Percentiles rank a stretch among this genome's conserved stretches.
Conservation (phyloP, 2,888 invertebrate genomes). For the Mythimna ferrago region DNA sequence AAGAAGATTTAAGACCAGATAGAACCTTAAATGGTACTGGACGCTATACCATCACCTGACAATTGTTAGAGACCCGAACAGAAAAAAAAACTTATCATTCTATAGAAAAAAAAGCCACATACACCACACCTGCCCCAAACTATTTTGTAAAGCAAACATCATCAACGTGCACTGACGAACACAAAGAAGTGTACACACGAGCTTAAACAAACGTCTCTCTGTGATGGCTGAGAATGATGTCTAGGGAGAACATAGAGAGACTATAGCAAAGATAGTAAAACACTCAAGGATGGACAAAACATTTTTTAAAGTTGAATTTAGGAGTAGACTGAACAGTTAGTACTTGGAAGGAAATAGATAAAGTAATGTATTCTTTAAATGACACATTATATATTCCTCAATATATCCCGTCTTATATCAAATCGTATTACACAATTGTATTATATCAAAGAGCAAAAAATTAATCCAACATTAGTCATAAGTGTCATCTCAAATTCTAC, state of each 20-base stretch:
- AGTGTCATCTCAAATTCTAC: slow-evolving; percentile 14
- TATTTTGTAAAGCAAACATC: slow-evolving; percentile 67
- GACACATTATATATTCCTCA: too few relatives aligned
- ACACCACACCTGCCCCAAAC: slow-evolving; percentile 56
- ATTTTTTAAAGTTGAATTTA: not conserved
- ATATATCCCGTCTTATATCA: too few relatives aligned
- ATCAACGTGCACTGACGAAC: slow-evolving; percentile 48
- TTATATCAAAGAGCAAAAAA: not conserved
- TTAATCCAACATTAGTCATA: slow-evolving; percentile 4
- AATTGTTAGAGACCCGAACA: not conserved
- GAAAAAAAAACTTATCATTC: slow-evolving; percentile 12
- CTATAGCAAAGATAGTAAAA: not conserved
- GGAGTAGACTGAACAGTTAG: not conserved
- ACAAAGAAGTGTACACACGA: slow-evolving; percentile 46
- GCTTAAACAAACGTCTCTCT: slow-evolving; percentile 34
- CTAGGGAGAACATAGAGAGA: not conserved
- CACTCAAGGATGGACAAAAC: not conserved
- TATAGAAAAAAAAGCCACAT: slow-evolving; percentile 14
- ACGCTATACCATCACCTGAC: not conserved
- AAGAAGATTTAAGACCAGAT: not conserved
- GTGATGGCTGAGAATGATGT: not conserved
- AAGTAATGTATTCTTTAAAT: too few relatives aligned
- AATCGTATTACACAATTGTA: too few relatives aligned
- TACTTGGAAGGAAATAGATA: not conserved
- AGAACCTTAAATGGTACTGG: not conserved